A percentile compares a stretch with the other conserved stretches of the same genome.
Conservation (phyloP, 2,797 vertebrate genomes). For the Peromyscus nudipes region DNA sequence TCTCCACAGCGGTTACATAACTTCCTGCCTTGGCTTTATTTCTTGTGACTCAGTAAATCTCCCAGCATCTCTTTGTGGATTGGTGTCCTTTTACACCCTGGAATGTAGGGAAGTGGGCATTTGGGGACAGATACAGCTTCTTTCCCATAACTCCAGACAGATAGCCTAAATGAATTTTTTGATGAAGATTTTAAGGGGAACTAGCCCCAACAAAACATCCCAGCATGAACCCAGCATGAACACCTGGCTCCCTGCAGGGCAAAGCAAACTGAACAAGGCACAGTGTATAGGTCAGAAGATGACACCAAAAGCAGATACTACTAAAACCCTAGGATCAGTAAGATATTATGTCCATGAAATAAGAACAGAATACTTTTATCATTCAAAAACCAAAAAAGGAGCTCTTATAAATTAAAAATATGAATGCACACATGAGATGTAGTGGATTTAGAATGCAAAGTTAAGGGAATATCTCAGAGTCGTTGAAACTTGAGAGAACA, state of each 20-base stretch:
- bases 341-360: not conserved
- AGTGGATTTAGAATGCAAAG: not conserved
- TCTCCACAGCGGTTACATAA: conserved; percentile 13
- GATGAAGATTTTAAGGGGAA: not conserved
- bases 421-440: not conserved
- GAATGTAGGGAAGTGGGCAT: not conserved
- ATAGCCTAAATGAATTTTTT: not conserved
- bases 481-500: not conserved
- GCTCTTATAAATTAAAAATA: not conserved
- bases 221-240: not conserved
- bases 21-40: not conserved
- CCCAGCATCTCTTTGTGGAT: not conserved
- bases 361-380: not conserved
- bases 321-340: not conserved
- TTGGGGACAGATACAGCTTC: not conserved
- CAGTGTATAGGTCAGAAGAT: no score
- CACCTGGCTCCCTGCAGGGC: not conserved
- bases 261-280: not conserved
- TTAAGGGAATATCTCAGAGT: not conserved
- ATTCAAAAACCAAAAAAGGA: not conserved
- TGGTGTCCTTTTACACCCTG: not conserved
- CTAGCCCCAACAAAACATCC: not conserved
- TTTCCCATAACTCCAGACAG: not conserved
- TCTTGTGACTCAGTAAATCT: conserved; percentile 20
- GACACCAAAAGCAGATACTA: no score